These are phyloP conservation scores for Trichosurus vulpecula DNA, from an alignment of 2,797 vertebrate species.

Conservation along the genomic window DNA sequence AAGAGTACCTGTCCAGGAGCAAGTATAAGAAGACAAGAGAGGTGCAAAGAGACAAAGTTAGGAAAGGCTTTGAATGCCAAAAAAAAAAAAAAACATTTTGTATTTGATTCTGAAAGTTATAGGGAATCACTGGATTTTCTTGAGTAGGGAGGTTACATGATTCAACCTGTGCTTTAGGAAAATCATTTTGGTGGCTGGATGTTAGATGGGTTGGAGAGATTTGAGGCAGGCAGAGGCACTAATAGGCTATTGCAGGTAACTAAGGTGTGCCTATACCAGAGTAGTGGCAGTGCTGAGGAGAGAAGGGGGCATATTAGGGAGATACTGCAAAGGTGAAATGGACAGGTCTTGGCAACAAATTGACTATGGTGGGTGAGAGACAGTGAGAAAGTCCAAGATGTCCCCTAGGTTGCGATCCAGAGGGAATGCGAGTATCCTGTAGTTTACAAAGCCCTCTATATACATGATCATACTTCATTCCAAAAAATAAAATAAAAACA, in stretches of 20 bases:
- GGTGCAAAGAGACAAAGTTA: neutral
- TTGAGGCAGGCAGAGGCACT: neutral
- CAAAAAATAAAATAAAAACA: neutral
- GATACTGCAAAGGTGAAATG: neutral
- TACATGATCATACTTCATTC: neutral
- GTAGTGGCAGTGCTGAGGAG: neutral
- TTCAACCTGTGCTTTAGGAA: neutral
- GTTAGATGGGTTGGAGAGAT: neutral
- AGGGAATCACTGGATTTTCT: neutral
- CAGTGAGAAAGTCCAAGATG: neutral
- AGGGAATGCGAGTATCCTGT: neutral
- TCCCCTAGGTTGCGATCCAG: neutral
- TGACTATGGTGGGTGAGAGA: neutral
- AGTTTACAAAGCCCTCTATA: neutral
- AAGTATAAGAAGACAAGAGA: neutral
- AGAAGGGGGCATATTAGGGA: neutral
- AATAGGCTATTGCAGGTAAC: neutral
- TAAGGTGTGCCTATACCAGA: neutral
- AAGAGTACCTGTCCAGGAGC: neutral
- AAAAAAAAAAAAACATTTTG: neutral
- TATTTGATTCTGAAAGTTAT: neutral
- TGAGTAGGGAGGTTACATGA: neutral
- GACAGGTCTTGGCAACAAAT: neutral
- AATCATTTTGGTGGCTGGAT: neutral
- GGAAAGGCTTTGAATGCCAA: neutral